These are phyloP conservation scores for Arion vulgaris DNA, from an alignment of 1,140 invertebrate genomes.

Conservation along the genomic window DNA sequence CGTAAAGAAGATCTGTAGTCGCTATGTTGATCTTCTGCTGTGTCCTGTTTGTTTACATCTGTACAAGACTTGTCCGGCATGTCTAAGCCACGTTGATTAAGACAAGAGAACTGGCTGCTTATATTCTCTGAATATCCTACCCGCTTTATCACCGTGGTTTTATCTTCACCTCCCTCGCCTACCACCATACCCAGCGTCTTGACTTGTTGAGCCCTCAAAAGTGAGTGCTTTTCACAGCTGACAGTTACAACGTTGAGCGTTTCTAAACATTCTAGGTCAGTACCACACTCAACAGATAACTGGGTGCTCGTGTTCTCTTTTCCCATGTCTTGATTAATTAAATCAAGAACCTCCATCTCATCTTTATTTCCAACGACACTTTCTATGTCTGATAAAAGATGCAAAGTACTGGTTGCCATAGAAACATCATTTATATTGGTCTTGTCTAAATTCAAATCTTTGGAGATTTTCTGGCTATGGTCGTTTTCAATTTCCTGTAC, in stretches of 20 bases:
- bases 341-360: background rate
- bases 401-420: background rate
- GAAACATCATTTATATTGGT: background rate
- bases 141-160: background rate
- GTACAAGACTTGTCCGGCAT: background rate
- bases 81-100: background rate
- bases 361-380: background rate
- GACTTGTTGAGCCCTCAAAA: background rate
- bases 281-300: background rate
- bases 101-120: background rate
- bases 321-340: background rate
- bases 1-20: background rate
- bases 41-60: constrained; percentile 14
- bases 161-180: no score
- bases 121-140: background rate
- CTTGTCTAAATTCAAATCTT: background rate
- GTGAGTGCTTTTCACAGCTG: background rate
- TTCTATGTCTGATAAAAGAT: background rate
- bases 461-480: background rate
- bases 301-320: background rate
- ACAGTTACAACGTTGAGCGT: background rate
- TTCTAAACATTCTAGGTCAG: background rate
- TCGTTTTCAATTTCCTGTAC: constrained; percentile 9
- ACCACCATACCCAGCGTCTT: no score
- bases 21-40: background rate